Evolutionary conservation across 2,797 vertebrate species (phyloP), one percentile per base, ranked within the genome.

Genomic region (Bufotes viridis): DNA sequence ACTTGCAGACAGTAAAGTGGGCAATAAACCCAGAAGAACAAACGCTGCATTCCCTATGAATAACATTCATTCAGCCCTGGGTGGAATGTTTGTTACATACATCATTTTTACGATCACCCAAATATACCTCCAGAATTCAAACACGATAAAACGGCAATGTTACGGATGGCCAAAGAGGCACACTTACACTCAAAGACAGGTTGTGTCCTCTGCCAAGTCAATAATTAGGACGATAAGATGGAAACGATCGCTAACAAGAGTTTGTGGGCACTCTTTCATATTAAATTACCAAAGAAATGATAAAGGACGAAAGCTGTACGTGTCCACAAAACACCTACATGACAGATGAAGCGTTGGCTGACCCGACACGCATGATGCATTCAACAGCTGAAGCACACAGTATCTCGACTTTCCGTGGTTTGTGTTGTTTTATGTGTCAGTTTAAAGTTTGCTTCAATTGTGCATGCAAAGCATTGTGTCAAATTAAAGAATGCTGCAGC

Each of bases 41-140:
- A 17, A 42, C 26, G 61, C 57, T 42, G 11, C 26, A 61, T 29
- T 80, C 22, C 29, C 57, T 60, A 60, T 80, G 78, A 80, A 80
- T 80, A 34, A 34, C 55, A 60, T 34, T 80, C 78, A 61, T 80
- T 61, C 78, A 61, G 26, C 57, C 55, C 78, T 80, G 57, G 53
- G 29, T 29, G 78, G 76, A 57, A 13, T 78, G 53, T n/a, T 57
- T 58, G 76, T 78, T 57, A 57, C 76, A 78, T 58, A 78, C 24
- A 57, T 78, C 76, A 78, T 78, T 53, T 78, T 53, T 78, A 75
- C 42, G 7, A 8, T 7, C 49, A 55, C 51, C 22, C 75, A 78
- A 29, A 55, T 78, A 78, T 24, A 22, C 42, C 55, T 78, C 51
- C 51, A 78, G 49, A 55, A 26, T 15, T 24, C 1, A 55, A 26